Base-by-base conservation (phyloP, 2,797 vertebrate genomes). In the Galago senegalensis region DNA sequence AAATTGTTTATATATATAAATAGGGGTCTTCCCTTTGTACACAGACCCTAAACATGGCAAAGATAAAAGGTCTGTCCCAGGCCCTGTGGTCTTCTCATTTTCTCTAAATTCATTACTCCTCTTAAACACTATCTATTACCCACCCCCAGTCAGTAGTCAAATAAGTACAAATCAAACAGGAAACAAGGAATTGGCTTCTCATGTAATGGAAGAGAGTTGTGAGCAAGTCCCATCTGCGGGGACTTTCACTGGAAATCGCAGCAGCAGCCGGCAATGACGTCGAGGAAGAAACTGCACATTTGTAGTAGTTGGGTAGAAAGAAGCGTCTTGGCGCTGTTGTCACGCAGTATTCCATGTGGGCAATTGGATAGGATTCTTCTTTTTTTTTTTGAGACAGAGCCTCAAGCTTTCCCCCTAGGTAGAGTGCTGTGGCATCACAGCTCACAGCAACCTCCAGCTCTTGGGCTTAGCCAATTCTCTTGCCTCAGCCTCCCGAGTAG, bases 221-320 rank as follows among this genome's bases (percentile, higher is more conserved):
- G 93, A 88, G n/a, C 88, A 49, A 97, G 61, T 46, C 8, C 4
- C 20, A 43, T 97, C 61, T 75, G 49, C 73, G n/a, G 87, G 20
- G 72, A 83, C 23, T 3, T 46, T 6, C 63, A 85, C 81, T 79
- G 43, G 65, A 2, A 89, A 75, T 69, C 90, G n/a, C 63, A 72
- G 63, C 72, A 95, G 12, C 2, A 96, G n/a, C 60, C 87, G 40
- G 40, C 53, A 84, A 0, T 79, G 91, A 60, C 23, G 76, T 60
- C 43, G 31, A 97, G 97, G 93, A 95, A 93, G 18, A 89, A 85
- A 73, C 20, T 40, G 23, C 63, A 1, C 84, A 63, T 86, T 61
- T 83, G 60, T 0, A 94, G 61, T 94, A 86, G 31, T 18, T 13
- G 13, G 25, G 8, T 61, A 75, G 58, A 18, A 3, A 75, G 11